Base-by-base conservation (phyloP, 2,113 vertebrate species). In the Chaetodon auriga region DNA sequence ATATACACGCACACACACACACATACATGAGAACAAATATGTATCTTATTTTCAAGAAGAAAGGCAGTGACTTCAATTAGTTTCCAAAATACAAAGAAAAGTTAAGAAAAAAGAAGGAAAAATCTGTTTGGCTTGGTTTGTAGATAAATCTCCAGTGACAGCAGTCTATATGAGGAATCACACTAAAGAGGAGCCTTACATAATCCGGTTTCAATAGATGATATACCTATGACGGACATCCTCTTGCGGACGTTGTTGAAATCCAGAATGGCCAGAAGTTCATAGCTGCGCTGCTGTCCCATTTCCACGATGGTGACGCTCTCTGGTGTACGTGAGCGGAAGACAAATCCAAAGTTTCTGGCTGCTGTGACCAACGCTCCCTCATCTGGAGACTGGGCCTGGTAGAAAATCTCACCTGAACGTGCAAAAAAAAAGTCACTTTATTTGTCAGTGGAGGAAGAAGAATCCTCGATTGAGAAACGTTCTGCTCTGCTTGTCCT, bases 311-410 rank as follows among this genome's bases (percentile, higher is more conserved):
- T 88, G 0, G 95, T 96, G 81, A 99, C 96, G 14, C 96, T 97
- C 90, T 98, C 97, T 0, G 97, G 96, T 0, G 96, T 97, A 0
- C 97, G 96, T 18, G 96, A 97, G 57, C 91, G 93, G 75, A 99
- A 99, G 57, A 99, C 97, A 63, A 99, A 99, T 0, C 98, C 98
- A 55, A 99, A 98, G 92, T 97, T 99, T 66, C 98, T 96, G 60
- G 98, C 96, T 2, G 98, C 98, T 0, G 98, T 99, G 45, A 99
- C 97, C 6, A 99, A 86, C 2, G 98, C 98, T 9, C 97, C 98
- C 88, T 99, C 98, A 1, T 99, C 98, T 54, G 98, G 98, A 83
- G 98, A 99, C 83, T 99, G 98, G 23, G 97, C 98, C 94, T 97
- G 97, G 90, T 99, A 99, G 7, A 94, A 82, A 43, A 99, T 93